These are phyloP conservation scores for Heliconius sara DNA, from an alignment of 2,888 invertebrate species.

Conservation along the genomic window DNA sequence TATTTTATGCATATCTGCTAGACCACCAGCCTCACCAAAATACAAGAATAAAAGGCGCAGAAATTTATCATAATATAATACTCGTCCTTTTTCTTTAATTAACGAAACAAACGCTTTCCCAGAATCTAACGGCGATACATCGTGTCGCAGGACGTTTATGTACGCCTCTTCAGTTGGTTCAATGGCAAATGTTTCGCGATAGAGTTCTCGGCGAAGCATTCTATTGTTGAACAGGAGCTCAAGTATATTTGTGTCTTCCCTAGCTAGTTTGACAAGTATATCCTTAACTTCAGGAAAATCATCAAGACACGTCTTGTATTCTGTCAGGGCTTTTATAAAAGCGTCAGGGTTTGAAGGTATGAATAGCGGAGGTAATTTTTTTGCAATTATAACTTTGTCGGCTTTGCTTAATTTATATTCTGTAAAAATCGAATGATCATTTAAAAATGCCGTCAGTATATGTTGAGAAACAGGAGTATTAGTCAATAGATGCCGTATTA, in stretches of 20 bases:
- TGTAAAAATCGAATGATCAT: slow-evolving; percentile 57
- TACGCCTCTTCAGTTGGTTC: slow-evolving; percentile 60
- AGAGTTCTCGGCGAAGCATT: slow-evolving; percentile 60
- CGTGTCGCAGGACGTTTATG: slow-evolving; percentile 64
- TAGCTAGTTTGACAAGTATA: slow-evolving; percentile 52
- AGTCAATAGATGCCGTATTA: slow-evolving; percentile 60
- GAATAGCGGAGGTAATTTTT: slow-evolving; percentile 52
- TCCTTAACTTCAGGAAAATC: slow-evolving; percentile 51
- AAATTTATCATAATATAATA: slow-evolving; percentile 55
- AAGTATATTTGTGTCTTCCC: slow-evolving; percentile 53
- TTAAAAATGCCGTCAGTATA: slow-evolving; percentile 55
- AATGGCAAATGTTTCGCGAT: slow-evolving; percentile 57
- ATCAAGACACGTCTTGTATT: slow-evolving; percentile 54
- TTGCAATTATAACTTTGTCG: slow-evolving; percentile 55
- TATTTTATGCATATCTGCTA: slow-evolving; percentile 53
- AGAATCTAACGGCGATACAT: slow-evolving; percentile 52
- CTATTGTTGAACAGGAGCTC: slow-evolving; percentile 54
- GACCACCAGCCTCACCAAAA: slow-evolving; percentile 60
- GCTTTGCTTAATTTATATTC: slow-evolving; percentile 57
- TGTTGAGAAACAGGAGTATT: slow-evolving; percentile 46
- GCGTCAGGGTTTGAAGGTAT: slow-evolving; percentile 50
- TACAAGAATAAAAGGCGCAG: slow-evolving; percentile 59
- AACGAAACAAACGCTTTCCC: slow-evolving; percentile 52
- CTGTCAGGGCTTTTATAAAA: slow-evolving; percentile 56
- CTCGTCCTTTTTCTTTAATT: slow-evolving; percentile 29